Conservation (phyloP, 92 coral and sea anemone genomes). For the Actinernus sp. region DNA sequence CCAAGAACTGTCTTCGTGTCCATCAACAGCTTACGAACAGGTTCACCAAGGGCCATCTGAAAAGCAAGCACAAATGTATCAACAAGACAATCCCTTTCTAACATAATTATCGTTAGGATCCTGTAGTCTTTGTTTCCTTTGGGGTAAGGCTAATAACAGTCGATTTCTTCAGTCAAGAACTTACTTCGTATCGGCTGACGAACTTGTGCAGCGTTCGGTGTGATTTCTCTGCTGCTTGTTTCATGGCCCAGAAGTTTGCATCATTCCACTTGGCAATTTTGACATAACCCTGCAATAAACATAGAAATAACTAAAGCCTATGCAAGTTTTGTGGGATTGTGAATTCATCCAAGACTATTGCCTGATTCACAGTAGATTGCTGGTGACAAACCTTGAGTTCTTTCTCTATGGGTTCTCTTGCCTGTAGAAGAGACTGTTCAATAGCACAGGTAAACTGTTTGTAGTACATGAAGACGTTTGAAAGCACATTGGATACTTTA, state of each 20-base stretch:
- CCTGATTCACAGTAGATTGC: too few species aligned
- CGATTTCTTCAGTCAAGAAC: too few species aligned
- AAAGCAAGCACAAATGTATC: constrained; percentile 5
- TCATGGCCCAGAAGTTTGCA: constrained; percentile 98
- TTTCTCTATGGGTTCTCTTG: constrained; percentile 90
- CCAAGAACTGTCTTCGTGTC: constrained; percentile 54
- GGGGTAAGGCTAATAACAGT: too few species aligned
- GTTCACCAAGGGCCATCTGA: constrained; percentile 52
- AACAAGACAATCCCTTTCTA: background rate
- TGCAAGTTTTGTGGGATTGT: too few species aligned
- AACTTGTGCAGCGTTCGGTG: constrained; percentile 92
- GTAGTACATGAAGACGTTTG: constrained; percentile 83
- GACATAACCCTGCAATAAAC: constrained; percentile 75
- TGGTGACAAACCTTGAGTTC: constrained; percentile 96
- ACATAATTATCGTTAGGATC: too few species aligned
- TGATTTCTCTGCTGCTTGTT: constrained; percentile 93
- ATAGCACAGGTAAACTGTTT: constrained; percentile 77
- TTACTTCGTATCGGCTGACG: constrained; percentile 90
- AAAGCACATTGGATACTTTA: constrained; percentile 59
- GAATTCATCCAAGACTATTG: too few species aligned
- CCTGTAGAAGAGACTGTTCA: constrained; percentile 48
- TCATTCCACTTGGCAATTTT: constrained; percentile 99
- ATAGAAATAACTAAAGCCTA: too few species aligned
- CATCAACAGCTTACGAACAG: constrained; percentile 66
- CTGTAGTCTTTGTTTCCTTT: too few species aligned